Evolutionary conservation across 2,797 vertebrate genomes (phyloP).

Genomic region (Picus viridis): DNA sequence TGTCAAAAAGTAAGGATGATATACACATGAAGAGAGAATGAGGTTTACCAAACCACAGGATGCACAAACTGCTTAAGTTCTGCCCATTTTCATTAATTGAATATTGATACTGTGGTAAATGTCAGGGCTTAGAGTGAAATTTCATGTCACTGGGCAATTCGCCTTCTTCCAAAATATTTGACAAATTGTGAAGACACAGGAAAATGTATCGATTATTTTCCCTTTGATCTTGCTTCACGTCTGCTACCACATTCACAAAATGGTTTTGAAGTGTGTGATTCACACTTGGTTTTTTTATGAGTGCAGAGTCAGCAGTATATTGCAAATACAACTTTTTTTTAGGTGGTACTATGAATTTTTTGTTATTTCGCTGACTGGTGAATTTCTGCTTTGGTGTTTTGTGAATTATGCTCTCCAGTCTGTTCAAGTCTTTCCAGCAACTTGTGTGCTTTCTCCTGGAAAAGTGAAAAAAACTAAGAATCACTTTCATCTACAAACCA

Average conservation of each 20-base stretch:
- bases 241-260: background rate
- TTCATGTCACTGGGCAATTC: background rate
- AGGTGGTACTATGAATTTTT: background rate
- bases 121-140: background rate
- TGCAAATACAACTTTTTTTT: background rate
- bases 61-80: background rate
- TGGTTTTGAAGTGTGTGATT: background rate
- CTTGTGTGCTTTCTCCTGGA: background rate
- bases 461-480: background rate
- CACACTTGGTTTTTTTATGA: background rate
- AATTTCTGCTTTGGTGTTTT: background rate
- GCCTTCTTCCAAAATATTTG: background rate
- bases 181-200: background rate
- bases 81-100: background rate
- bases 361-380: background rate
- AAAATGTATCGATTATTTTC: background rate
- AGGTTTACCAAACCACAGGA: background rate
- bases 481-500: background rate
- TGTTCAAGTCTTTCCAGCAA: background rate
- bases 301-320: background rate
- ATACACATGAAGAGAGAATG: background rate
- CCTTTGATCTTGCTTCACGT: background rate
- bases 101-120: background rate
- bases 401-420: background rate
- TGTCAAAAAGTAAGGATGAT: background rate